Evolutionary conservation across 2,113 vertebrate genomes (phyloP), one percentile per base, ranked within the genome.

Genomic region (Phaethornis superciliosus): DNA sequence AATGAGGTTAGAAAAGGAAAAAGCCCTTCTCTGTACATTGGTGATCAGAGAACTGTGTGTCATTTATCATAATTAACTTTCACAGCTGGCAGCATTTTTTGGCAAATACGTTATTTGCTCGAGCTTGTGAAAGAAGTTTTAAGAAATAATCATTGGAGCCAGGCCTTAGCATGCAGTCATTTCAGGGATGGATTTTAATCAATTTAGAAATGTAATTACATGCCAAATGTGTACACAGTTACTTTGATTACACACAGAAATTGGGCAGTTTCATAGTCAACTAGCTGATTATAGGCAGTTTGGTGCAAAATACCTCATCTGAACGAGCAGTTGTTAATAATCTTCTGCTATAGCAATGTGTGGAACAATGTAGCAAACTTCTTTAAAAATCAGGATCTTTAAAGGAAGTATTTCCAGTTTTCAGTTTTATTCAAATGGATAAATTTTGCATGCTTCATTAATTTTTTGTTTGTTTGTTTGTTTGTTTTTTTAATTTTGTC

Each of bases 31-130:
- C 44, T 81, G 65, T 81, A n/a, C 59, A 22, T 30, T 62, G 77
- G 68, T n/a, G 60, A 72, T 62, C 90, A 94, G 69, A 82, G 95
- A 85, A 71, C 67, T 42, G 83, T 22, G 88, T 65, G 96, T 64
- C 85, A 95, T 97, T 98, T 97, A 96, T 96, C 80, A 97, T 96
- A 97, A 97, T 97, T 97, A 98, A 96, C 83, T 97, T 95, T 69
- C 90, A 93, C 71, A 93, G 87, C 93, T 95, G 94, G 69, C 92
- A 94, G 82, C 79, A 58, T 92, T 96, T 96, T 96, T 97, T 96
- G 84, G 80, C 80, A 82, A 84, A 96, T 91, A 55, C 54, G 51
- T 60, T 89, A 88, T 86, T 94, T 84, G 79, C 78, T 93, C 91
- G 95, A 96, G 78, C 54, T 90, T 77, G 80, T 83, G 70, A 90